These are phyloP conservation scores for Synodontis membranacea DNA, from an alignment of 2,113 vertebrate species.

Conservation along the genomic window DNA sequence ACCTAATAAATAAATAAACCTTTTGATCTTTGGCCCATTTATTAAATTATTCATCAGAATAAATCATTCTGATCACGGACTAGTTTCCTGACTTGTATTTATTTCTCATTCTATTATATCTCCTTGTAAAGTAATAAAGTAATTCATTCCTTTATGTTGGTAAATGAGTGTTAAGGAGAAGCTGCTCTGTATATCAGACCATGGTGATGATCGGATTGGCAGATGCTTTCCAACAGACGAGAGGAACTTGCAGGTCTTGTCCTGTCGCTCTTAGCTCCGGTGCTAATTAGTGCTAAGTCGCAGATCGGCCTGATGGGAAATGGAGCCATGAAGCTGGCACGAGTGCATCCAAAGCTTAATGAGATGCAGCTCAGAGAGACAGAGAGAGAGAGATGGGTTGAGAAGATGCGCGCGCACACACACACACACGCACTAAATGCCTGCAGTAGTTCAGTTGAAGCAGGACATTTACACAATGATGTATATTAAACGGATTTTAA, in stretches of 20 bases:
- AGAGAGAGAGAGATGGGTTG: too few relatives aligned
- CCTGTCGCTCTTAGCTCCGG: conserved; percentile 43
- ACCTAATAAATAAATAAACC: neutral
- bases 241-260: conserved; percentile 22
- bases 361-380: conserved; percentile 31
- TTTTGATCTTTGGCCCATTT: neutral
- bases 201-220: conserved; percentile 8
- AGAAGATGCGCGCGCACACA: neutral
- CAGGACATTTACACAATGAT: neutral
- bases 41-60: neutral
- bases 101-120: neutral
- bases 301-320: conserved; percentile 55
- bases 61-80: neutral
- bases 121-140: neutral
- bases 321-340: conserved; percentile 42
- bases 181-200: neutral
- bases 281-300: conserved; percentile 54
- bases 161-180: neutral
- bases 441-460: neutral
- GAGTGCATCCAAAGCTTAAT: conserved; percentile 39
- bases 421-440: neutral
- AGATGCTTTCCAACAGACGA: conserved; percentile 37
- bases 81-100: neutral
- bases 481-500: neutral
- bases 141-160: neutral